These are phyloP conservation scores for Daubentonia madagascariensis DNA, from an alignment of 2,113 vertebrate genomes.

Conservation along the genomic window DNA sequence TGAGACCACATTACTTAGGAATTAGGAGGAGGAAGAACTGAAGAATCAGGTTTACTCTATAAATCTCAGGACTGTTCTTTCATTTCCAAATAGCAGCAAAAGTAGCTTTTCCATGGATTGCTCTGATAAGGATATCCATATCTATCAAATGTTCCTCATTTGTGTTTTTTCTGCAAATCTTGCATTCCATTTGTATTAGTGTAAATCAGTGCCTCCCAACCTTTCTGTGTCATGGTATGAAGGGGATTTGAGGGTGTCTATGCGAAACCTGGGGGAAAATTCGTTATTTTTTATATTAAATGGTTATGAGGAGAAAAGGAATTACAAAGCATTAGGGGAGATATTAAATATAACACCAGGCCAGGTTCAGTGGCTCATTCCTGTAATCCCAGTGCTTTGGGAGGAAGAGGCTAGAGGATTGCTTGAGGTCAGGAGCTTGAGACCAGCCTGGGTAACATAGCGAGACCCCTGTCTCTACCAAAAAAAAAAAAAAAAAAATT, in stretches of 20 bases:
- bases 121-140: neutral
- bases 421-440: too few relatives aligned
- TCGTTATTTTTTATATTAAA: neutral
- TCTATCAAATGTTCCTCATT: neutral
- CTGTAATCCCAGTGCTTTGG: too few relatives aligned
- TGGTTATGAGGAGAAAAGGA: neutral
- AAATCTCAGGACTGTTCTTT: neutral
- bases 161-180: neutral
- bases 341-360: neutral
- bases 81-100: neutral
- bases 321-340: neutral
- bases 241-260: neutral
- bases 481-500: too few relatives aligned
- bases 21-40: neutral
- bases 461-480: too few relatives aligned
- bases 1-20: neutral
- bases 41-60: neutral
- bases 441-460: too few relatives aligned
- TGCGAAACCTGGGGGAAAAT: neutral
- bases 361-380: too few relatives aligned
- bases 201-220: too few relatives aligned
- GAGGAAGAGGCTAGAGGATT: too few relatives aligned
- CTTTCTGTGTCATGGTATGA: neutral
- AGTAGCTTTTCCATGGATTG: neutral
- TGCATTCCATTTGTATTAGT: neutral